phyloP scores from a whole-genome alignment of 2,888 invertebrate genomes.

The Aethes cnicana region DNA sequence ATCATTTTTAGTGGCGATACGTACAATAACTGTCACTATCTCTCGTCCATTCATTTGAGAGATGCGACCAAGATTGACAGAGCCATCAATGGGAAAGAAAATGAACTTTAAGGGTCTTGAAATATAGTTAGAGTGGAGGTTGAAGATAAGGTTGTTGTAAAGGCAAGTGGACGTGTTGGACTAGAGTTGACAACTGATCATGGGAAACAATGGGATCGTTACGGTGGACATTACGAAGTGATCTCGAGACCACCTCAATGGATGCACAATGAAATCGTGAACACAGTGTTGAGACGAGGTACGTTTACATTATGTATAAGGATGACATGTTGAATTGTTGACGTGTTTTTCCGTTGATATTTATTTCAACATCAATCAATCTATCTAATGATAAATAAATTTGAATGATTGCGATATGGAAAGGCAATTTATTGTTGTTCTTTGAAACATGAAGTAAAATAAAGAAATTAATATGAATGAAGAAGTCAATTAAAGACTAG shows the following conservation, averaged over 20 bases:
- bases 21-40: slow-evolving; percentile 67
- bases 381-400: slow-evolving; percentile 21
- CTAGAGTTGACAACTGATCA: slow-evolving; percentile 70
- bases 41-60: slow-evolving; percentile 63
- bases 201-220: slow-evolving; percentile 77
- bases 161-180: slow-evolving; percentile 44
- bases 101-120: slow-evolving; percentile 41
- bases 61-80: slow-evolving; percentile 38
- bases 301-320: slow-evolving; percentile 33
- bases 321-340: slow-evolving; percentile 18
- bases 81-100: slow-evolving; percentile 33
- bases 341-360: slow-evolving; percentile 24
- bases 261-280: slow-evolving; percentile 45
- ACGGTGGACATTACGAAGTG: slow-evolving; percentile 69
- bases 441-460: too few relatives aligned
- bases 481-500: too few relatives aligned
- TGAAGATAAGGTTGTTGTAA: slow-evolving; percentile 28
- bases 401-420: slow-evolving; percentile 8
- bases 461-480: too few relatives aligned
- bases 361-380: slow-evolving; percentile 22
- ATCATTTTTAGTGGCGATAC: slow-evolving; percentile 69
- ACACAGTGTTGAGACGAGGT: slow-evolving; percentile 46
- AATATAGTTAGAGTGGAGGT: slow-evolving; percentile 36
- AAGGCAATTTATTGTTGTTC: neutral
- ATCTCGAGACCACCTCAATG: slow-evolving; percentile 70